phyloP scores from a whole-genome alignment of 2,888 invertebrate species.

The Trissolcus brochymenae region DNA sequence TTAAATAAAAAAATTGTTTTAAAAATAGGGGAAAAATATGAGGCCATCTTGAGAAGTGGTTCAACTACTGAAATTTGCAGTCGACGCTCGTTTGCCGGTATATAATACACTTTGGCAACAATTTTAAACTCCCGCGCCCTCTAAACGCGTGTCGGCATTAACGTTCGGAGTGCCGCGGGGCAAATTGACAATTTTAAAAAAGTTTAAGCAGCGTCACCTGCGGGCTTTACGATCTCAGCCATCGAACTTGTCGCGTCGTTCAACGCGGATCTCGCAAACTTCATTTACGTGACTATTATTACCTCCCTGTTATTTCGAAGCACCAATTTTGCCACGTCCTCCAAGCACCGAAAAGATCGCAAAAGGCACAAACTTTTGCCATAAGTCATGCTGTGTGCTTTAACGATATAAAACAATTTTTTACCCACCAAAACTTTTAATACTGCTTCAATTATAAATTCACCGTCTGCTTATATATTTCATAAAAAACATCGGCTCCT shows the following conservation, averaged over 20 bases:
- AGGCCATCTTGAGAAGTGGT: not conserved
- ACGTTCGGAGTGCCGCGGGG: constrained; percentile 46
- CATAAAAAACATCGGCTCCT: too few species aligned
- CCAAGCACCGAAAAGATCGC: constrained; percentile 37
- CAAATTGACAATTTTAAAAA: constrained; percentile 58
- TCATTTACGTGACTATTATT: constrained; percentile 55
- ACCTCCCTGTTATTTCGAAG: constrained; percentile 44
- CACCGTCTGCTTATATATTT: too few species aligned
- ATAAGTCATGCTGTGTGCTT: constrained; percentile 30
- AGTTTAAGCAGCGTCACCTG: constrained; percentile 56
- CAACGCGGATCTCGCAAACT: constrained; percentile 47
- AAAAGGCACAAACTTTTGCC: constrained; percentile 18
- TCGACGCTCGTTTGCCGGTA: constrained; percentile 36
- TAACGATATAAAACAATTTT: constrained; percentile 10
- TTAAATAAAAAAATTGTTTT: constrained; percentile 19
- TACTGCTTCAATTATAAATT: too few species aligned
- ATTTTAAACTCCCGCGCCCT: constrained; percentile 48
- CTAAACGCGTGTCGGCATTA: constrained; percentile 35
- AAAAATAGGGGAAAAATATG: not conserved
- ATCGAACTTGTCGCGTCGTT: constrained; percentile 57
- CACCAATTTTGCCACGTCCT: constrained; percentile 49
- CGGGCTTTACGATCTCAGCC: constrained; percentile 41
- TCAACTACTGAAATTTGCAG: constrained; percentile 9
- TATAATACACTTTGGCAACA: constrained; percentile 50
- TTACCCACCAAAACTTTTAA: too few species aligned